A percentile compares a stretch with the other conserved stretches of the same genome.
phyloP scores from a whole-genome alignment of 2,888 invertebrate species.

The Megalurothrips usitatus region DNA sequence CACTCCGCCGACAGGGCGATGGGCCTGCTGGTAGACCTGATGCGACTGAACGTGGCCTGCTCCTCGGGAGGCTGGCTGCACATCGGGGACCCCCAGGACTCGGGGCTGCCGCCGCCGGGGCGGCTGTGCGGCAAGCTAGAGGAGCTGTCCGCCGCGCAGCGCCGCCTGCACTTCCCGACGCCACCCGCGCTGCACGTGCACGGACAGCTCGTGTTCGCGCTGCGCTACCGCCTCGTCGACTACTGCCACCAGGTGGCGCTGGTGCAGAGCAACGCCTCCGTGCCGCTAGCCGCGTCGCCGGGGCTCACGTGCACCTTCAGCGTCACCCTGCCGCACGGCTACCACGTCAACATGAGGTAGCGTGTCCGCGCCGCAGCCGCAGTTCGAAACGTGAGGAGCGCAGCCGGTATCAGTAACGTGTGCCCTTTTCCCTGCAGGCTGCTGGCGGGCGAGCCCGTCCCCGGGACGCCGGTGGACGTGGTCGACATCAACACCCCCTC shows the following conservation, averaged over 20 bases:
- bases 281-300: conserved; percentile 53
- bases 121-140: conserved; percentile 65
- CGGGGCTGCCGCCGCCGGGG: conserved; percentile 30
- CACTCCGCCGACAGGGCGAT: background rate
- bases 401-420: too few species aligned
- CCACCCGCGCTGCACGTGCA: conserved; percentile 42
- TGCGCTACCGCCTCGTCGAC: conserved; percentile 63
- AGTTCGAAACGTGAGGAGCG: too few species aligned
- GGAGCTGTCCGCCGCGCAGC: conserved; percentile 56
- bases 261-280: conserved; percentile 59
- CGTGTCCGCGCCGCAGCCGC: too few species aligned
- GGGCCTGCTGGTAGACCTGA: conserved; percentile 61
- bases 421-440: conserved; percentile 43
- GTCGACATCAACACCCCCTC: background rate
- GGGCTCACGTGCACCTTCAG: conserved; percentile 62
- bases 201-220: conserved; percentile 50
- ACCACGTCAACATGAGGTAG: conserved; percentile 55
- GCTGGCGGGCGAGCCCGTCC: conserved; percentile 50
- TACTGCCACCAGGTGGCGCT: conserved; percentile 67
- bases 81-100: conserved; percentile 43
- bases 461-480: conserved; percentile 26
- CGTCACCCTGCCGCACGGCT: conserved; percentile 66
- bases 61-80: conserved; percentile 57
- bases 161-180: conserved; percentile 57
- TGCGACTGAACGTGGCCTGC: conserved; percentile 67